A percentile compares a stretch with the other conserved stretches of the same genome.
Evolutionary conservation across 2,888 invertebrate genomes (phyloP).

Genomic region (Apotomis capreana): DNA sequence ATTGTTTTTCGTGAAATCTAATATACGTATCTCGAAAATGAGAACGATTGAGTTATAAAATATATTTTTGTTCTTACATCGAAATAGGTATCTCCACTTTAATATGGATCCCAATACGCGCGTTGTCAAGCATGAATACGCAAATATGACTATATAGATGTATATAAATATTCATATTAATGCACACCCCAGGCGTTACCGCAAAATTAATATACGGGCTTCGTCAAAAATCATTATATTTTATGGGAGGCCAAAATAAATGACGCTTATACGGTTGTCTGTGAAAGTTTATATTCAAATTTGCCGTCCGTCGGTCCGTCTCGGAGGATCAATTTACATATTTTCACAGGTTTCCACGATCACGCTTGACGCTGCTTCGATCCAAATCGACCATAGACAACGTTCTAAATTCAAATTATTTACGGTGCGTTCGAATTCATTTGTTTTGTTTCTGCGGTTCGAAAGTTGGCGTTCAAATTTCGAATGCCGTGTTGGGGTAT

Average conservation of each 20-base stretch:
- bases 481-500: slow-evolving; percentile 35
- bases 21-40: background rate
- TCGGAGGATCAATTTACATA: slow-evolving; percentile 83
- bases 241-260: slow-evolving; percentile 80
- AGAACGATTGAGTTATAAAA: background rate
- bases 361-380: slow-evolving; percentile 56
- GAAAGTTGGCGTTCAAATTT: slow-evolving; percentile 32
- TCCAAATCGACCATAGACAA: slow-evolving; percentile 40
- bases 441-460: slow-evolving; percentile 40
- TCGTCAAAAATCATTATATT: slow-evolving; percentile 83
- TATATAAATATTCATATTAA: slow-evolving; percentile 69
- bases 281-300: slow-evolving; percentile 83
- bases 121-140: slow-evolving; percentile 38
- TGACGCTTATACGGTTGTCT: slow-evolving; percentile 76
- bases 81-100: slow-evolving; percentile 14
- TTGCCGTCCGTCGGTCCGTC: slow-evolving; percentile 78
- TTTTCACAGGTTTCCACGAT: slow-evolving; percentile 80
- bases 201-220: slow-evolving; percentile 77
- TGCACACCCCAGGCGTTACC: slow-evolving; percentile 63
- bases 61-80: slow-evolving; percentile 5
- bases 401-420: slow-evolving; percentile 40
- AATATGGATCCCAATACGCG: slow-evolving; percentile 30
- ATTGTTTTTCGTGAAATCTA: background rate
- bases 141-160: slow-evolving; percentile 35
- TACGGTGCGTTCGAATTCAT: slow-evolving; percentile 41